These are phyloP conservation scores for Euwallacea fornicatus DNA, from an alignment of 1,140 invertebrate genomes.

Conservation along the genomic window DNA sequence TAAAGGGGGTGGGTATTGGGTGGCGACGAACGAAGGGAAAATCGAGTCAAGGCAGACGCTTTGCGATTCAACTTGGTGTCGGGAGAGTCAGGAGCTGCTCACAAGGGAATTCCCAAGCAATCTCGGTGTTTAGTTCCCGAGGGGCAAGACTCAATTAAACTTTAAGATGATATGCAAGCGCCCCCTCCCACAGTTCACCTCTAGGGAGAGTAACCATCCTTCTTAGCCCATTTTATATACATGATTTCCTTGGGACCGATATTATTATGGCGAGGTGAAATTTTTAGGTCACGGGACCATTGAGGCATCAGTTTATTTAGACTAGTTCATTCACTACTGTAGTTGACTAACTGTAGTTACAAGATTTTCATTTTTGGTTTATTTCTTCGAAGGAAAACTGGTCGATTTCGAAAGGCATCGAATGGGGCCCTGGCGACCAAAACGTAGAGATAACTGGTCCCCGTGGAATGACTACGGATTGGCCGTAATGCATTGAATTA, in stretches of 20 bases:
- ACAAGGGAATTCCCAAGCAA: slow-evolving; percentile 55
- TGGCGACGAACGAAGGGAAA: slow-evolving; percentile 27
- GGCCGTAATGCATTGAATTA: slow-evolving; percentile 56
- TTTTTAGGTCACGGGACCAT: slow-evolving; percentile 25
- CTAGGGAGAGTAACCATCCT: slow-evolving; percentile 22
- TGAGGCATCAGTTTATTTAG: neutral
- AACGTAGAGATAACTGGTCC: slow-evolving; percentile 49
- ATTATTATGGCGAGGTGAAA: slow-evolving; percentile 15
- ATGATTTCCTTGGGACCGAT: slow-evolving; percentile 25
- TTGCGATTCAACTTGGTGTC: slow-evolving; percentile 41
- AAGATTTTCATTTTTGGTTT: slow-evolving; percentile 23
- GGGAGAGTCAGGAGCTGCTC: slow-evolving; percentile 51
- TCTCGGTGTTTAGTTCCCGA: slow-evolving; percentile 59
- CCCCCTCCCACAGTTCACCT: slow-evolving; percentile 35
- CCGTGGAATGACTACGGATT: slow-evolving; percentile 53
- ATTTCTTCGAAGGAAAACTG: slow-evolving; percentile 22
- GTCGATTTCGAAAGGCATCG: slow-evolving; percentile 37
- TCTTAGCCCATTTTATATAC: slow-evolving; percentile 37
- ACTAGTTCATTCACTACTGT: neutral
- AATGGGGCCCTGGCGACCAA: slow-evolving; percentile 32
- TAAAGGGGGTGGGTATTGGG: slow-evolving; percentile 14
- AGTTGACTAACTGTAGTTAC: neutral
- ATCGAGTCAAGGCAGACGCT: slow-evolving; percentile 37
- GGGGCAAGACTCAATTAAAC: slow-evolving; percentile 68
- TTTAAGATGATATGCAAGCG: slow-evolving; percentile 69